A percentile compares a stretch with the other conserved stretches of the same genome.
Conservation (phyloP, 2,888 invertebrate genomes). For the Achlya flavicornis region DNA sequence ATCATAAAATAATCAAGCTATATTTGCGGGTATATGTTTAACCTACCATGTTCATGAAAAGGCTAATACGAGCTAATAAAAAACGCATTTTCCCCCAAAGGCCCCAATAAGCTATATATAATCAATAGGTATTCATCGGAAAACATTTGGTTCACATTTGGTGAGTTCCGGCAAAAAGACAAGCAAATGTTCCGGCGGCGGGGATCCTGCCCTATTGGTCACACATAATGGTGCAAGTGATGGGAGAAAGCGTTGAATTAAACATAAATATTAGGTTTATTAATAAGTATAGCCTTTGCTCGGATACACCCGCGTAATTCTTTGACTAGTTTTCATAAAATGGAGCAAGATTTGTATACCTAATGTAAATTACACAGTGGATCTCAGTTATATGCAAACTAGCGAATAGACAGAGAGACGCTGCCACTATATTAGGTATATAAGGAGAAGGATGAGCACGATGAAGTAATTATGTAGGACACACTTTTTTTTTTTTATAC, state of each 20-base stretch:
- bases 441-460: too few relatives aligned
- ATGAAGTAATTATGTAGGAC: too few relatives aligned
- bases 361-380: too few relatives aligned
- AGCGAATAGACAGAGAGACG: too few relatives aligned
- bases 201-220: slow-evolving; percentile 20
- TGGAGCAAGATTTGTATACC: too few relatives aligned
- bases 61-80: neutral
- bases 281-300: too few relatives aligned
- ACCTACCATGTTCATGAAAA: neutral
- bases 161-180: slow-evolving; percentile 27
- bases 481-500: too few relatives aligned
- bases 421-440: too few relatives aligned
- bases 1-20: neutral
- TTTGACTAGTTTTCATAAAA: too few relatives aligned
- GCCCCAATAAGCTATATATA: neutral
- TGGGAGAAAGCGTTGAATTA: neutral
- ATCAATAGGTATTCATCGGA: slow-evolving; percentile 19
- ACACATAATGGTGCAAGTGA: slow-evolving; percentile 24
- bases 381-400: too few relatives aligned
- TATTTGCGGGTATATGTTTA: too few relatives aligned
- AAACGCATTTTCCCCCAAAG: slow-evolving; percentile 1
- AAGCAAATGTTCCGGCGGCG: slow-evolving; percentile 27
- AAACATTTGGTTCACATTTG: slow-evolving; percentile 33
- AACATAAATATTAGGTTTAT: neutral
- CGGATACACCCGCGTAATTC: too few relatives aligned